Percentiles rank a stretch among this genome's conserved stretches.
Conservation (phyloP, 2,113 vertebrate species). For the Columbina picui region DNA sequence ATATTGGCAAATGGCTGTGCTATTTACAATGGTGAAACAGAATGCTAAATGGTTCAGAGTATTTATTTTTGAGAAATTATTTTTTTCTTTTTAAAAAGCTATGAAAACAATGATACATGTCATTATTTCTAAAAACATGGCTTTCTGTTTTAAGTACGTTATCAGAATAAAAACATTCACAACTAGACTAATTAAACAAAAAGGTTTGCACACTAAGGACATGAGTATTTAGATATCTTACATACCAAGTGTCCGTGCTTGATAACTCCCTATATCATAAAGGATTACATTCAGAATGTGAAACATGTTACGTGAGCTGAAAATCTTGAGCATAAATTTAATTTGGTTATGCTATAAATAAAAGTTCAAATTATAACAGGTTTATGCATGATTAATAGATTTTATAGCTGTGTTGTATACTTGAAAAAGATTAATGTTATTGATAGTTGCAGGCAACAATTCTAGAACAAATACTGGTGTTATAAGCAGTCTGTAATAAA, state of each 20-base stretch:
- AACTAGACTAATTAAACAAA: not conserved
- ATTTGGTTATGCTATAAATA: not conserved
- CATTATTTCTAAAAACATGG: not conserved
- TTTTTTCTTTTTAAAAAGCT: not conserved
- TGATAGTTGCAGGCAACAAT: not conserved
- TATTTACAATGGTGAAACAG: not conserved
- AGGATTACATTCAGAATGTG: not conserved
- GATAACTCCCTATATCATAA: not conserved
- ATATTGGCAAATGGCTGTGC: not conserved
- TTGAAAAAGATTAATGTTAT: not conserved
- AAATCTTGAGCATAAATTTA: not conserved
- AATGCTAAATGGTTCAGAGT: not conserved
- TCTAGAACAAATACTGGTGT: not conserved
- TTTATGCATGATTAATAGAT: not conserved
- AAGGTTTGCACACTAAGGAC: not conserved
- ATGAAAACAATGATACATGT: not conserved
- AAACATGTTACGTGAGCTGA: not conserved
- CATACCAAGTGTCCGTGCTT: not conserved
- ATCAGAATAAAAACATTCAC: not conserved
- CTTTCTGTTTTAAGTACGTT: not conserved
- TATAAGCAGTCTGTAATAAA: not conserved
- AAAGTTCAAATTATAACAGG: not conserved
- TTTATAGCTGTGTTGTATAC: not conserved
- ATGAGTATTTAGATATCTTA: not conserved
- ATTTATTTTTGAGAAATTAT: not conserved